Evolutionary conservation across 2,113 vertebrate genomes (phyloP).

Genomic region (Jacana jacana): DNA sequence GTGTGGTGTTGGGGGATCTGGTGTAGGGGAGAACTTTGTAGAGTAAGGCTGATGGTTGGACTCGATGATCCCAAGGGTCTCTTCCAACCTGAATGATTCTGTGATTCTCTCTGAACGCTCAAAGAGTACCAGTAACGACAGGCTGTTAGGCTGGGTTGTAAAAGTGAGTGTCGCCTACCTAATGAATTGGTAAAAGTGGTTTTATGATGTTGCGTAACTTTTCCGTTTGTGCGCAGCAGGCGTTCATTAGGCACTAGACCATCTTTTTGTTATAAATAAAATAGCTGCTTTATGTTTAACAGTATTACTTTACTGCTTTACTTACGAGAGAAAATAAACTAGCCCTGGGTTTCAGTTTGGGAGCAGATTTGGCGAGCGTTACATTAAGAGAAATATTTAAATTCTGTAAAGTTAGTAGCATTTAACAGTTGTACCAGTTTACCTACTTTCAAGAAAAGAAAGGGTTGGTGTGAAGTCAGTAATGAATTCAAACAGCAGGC

Average conservation of each 20-base stretch:
- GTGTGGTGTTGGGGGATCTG: too few species aligned
- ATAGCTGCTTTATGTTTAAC: neutral
- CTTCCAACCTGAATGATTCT: too few species aligned
- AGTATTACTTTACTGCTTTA: neutral
- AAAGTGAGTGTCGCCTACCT: slow-evolving; percentile 33
- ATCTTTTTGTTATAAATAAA: neutral
- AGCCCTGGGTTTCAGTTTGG: neutral
- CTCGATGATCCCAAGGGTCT: too few species aligned
- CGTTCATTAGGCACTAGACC: neutral
- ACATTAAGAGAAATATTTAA: neutral
- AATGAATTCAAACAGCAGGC: neutral
- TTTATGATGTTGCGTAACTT: neutral
- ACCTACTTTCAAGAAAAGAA: neutral
- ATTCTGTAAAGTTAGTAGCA: neutral
- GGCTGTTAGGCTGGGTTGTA: neutral
- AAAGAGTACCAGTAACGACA: neutral
- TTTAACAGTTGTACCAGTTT: neutral
- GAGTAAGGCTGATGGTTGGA: too few species aligned
- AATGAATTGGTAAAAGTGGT: slow-evolving; percentile 24
- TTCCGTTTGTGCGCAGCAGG: neutral
- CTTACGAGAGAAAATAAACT: neutral
- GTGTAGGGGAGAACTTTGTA: too few species aligned
- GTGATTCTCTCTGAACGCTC: neutral
- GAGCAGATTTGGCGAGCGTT: neutral
- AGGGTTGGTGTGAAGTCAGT: neutral